phyloP scores from a whole-genome alignment of 2,797 vertebrate genomes.

The Botia almorhae region DNA sequence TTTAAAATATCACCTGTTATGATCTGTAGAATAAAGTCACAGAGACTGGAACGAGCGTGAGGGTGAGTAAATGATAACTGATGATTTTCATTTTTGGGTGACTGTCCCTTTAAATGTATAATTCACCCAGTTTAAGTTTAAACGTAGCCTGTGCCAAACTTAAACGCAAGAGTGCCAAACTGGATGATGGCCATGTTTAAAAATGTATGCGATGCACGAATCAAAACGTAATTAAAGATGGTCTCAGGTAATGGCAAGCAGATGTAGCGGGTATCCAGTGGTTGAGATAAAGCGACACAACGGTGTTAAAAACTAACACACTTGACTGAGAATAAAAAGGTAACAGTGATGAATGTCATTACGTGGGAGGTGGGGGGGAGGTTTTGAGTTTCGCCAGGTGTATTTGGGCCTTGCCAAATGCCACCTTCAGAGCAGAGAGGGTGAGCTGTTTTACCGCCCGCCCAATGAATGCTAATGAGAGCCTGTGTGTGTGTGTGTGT shows the following conservation, averaged over 20 bases:
- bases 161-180: not conserved
- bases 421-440: conserved; percentile 80
- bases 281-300: conserved; percentile 38
- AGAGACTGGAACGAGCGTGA: too few species aligned
- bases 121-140: not conserved
- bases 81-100: too few species aligned
- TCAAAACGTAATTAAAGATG: not conserved
- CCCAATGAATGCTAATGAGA: conserved; percentile 63
- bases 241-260: conserved; percentile 30
- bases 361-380: conserved; percentile 22
- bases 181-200: not conserved
- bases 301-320: conserved; percentile 46
- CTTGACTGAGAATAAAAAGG: conserved; percentile 60
- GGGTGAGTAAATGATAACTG: too few species aligned
- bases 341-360: conserved; percentile 57
- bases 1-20: not conserved
- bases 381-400: conserved; percentile 78
- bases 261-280: conserved; percentile 6
- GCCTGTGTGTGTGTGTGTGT: conserved; percentile 62
- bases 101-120: not conserved
- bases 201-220: not conserved
- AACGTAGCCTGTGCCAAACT: not conserved
- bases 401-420: conserved; percentile 80
- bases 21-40: too few species aligned
- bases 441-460: conserved; percentile 67